Conservation (phyloP, 2,888 invertebrate species). For the Mesorhabditis spiculigera region DNA sequence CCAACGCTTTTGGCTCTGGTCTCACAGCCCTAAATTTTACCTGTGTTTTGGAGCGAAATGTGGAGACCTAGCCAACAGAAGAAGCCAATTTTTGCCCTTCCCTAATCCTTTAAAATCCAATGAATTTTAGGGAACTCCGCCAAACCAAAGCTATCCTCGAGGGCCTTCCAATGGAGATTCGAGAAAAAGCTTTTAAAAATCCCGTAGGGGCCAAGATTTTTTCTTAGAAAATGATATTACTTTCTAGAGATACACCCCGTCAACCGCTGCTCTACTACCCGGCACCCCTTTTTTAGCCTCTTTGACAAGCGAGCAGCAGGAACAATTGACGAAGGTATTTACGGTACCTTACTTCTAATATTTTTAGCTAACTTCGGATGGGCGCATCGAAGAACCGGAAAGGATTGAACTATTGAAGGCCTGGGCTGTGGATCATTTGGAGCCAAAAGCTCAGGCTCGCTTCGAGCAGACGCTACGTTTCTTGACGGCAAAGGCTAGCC, state of each 20-base stretch:
- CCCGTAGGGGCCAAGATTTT: background rate
- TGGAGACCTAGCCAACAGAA: too few species aligned
- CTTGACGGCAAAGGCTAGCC: background rate
- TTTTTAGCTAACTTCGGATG: background rate
- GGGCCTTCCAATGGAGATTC: background rate
- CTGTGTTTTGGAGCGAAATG: too few species aligned
- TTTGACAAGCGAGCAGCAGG: background rate
- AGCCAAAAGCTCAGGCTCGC: background rate
- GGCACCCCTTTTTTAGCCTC: conserved; percentile 1
- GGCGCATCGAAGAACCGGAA: background rate
- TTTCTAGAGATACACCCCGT: background rate
- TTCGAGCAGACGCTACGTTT: background rate
- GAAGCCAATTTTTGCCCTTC: too few species aligned
- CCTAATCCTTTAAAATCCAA: background rate
- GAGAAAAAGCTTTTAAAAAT: background rate
- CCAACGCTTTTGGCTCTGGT: too few species aligned
- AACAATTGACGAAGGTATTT: background rate
- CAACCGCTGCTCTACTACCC: background rate
- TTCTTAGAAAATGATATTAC: background rate
- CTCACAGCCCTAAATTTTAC: too few species aligned
- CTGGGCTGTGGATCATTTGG: background rate
- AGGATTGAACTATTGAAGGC: background rate
- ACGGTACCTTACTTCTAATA: background rate
- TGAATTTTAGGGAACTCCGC: background rate
- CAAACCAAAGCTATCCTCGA: background rate